A percentile compares a stretch with the other conserved stretches of the same genome.
Conservation (phyloP, 2,888 invertebrate species). For the Gastracanthus pulcherrimus region DNA sequence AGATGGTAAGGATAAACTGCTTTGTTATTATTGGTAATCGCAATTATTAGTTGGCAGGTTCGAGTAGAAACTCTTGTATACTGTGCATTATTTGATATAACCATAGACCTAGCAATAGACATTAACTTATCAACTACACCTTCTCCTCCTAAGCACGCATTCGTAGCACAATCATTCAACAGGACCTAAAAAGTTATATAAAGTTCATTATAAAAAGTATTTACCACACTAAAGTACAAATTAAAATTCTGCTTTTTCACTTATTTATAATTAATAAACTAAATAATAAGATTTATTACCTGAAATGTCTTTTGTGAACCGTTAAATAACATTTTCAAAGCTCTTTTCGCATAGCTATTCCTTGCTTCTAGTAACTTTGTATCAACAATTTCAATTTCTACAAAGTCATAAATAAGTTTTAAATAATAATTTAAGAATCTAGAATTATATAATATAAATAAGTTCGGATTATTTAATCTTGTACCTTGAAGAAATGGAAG, state of each 20-base stretch:
- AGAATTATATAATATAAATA: background rate
- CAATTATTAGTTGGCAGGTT: conserved; percentile 75
- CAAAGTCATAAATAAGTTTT: conserved; percentile 10
- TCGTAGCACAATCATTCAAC: conserved; percentile 73
- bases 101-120: conserved; percentile 74
- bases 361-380: conserved; percentile 70
- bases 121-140: conserved; percentile 75
- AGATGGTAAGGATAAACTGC: conserved; percentile 75
- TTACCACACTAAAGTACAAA: background rate
- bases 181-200: conserved; percentile 65
- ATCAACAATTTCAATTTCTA: conserved; percentile 74
- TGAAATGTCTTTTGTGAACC: conserved; percentile 76
- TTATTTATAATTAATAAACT: background rate
- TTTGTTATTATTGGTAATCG: conserved; percentile 73
- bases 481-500: conserved; percentile 73
- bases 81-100: conserved; percentile 75
- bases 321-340: conserved; percentile 74
- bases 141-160: conserved; percentile 72
- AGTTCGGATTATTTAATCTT: conserved; percentile 3
- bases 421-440: conserved; percentile 2
- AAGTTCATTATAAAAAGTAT: conserved; percentile 19
- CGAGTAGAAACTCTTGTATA: conserved; percentile 74
- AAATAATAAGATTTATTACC: conserved; percentile 61
- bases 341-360: conserved; percentile 74
- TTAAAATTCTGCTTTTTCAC: background rate